These are phyloP conservation scores for Lasiurus borealis DNA, from an alignment of 2,113 vertebrate genomes.

Conservation along the genomic window DNA sequence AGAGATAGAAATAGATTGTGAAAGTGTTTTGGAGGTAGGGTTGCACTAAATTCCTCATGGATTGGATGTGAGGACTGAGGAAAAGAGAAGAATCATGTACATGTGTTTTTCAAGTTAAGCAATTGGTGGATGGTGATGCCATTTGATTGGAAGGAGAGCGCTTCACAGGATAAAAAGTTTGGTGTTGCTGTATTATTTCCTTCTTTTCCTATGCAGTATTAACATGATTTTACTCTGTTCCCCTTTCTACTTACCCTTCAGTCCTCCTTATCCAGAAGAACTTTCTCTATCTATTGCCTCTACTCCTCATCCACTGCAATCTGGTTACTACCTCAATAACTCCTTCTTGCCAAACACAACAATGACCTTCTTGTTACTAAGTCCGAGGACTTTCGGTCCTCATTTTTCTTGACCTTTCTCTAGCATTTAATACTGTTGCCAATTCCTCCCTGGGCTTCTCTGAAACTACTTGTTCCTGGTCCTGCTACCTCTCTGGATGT, in stretches of 20 bases:
- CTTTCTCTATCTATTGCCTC: neutral
- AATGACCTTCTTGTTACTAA: constrained; percentile 32
- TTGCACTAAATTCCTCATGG: neutral
- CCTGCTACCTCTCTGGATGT: neutral
- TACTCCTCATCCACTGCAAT: neutral
- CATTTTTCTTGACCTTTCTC: constrained; percentile 23
- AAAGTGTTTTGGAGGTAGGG: constrained; percentile 15
- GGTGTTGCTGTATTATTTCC: neutral
- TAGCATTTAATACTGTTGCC: constrained; percentile 42
- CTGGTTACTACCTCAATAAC: neutral
- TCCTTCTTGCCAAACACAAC: constrained; percentile 19
- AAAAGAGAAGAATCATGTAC: neutral
- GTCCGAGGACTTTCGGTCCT: neutral
- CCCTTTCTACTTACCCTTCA: neutral
- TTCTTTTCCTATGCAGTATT: neutral
- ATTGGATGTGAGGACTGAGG: neutral
- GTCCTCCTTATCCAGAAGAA: neutral
- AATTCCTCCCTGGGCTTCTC: neutral
- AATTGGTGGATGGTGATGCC: neutral
- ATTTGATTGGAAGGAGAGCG: neutral
- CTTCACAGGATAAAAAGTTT: neutral
- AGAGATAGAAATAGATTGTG: neutral
- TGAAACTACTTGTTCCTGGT: neutral
- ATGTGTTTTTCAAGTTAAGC: neutral
- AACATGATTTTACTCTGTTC: neutral